A percentile compares a stretch with the other conserved stretches of the same genome.
Conservation (phyloP, 2,888 invertebrate species). For the Macrophya annulata region DNA sequence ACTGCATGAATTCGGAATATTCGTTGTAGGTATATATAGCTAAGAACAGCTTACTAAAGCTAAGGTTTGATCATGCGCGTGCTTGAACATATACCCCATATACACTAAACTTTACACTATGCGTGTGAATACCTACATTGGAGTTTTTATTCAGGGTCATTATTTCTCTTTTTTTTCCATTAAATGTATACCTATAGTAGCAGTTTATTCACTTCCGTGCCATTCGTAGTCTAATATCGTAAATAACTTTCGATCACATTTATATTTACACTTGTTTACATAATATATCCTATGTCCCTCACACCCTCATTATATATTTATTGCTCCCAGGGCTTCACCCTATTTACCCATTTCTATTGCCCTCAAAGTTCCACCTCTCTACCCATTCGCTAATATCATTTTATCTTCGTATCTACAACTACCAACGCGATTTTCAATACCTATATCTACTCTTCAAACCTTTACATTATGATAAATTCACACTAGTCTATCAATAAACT, state of each 20-base stretch:
- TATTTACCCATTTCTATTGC: background rate
- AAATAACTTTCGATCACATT: constrained; percentile 8
- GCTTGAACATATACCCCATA: background rate
- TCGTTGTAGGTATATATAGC: background rate
- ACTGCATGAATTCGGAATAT: constrained; percentile 47
- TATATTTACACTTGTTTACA: constrained; percentile 30
- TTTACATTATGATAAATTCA: background rate
- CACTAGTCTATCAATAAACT: background rate
- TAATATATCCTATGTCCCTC: background rate
- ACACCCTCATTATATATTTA: constrained; percentile 27
- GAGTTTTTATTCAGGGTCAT: background rate
- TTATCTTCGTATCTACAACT: background rate
- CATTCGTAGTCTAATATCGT: background rate
- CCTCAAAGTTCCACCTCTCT: background rate
- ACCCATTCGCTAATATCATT: background rate
- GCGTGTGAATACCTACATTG: background rate
- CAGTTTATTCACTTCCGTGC: background rate
- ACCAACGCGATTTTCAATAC: no score
- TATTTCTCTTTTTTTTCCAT: background rate
- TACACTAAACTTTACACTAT: background rate
- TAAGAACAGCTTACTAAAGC: background rate
- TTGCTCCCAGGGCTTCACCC: constrained; percentile 1
- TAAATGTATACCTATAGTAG: constrained; percentile 1
- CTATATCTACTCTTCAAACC: no score
- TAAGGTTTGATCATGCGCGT: background rate